phyloP scores from a whole-genome alignment of 2,888 invertebrate species.

The Chymomyza amoena region DNA sequence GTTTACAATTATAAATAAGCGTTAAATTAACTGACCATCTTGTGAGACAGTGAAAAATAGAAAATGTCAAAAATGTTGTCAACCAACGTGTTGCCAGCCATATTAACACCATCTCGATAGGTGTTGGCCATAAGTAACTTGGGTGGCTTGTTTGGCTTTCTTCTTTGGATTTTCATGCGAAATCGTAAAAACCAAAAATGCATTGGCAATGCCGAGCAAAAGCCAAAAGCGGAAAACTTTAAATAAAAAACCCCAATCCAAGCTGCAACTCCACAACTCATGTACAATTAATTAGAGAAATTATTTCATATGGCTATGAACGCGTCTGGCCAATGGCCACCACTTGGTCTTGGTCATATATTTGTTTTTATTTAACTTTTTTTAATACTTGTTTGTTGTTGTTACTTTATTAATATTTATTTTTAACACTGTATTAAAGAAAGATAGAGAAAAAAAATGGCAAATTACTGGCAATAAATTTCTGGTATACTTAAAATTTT shows the following conservation, averaged over 20 bases:
- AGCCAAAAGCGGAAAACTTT: constrained; percentile 52
- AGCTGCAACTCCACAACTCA: constrained; percentile 11
- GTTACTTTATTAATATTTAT: constrained; percentile 18
- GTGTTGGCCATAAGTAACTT: constrained; percentile 18
- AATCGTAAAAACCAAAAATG: constrained; percentile 15
- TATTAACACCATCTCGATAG: neutral
- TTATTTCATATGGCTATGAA: constrained; percentile 53
- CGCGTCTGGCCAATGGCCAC: neutral
- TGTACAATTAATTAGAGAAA: constrained; percentile 71
- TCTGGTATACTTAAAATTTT: constrained; percentile 68
- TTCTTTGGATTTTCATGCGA: constrained; percentile 28
- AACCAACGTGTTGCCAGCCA: constrained; percentile 26
- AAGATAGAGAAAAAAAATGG: constrained; percentile 33
- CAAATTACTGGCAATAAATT: constrained; percentile 45
- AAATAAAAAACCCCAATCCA: constrained; percentile 15
- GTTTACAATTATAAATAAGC: constrained; percentile 43
- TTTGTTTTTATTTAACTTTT: neutral
- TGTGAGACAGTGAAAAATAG: constrained; percentile 28
- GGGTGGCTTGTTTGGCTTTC: constrained; percentile 29
- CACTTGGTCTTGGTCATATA: constrained; percentile 9
- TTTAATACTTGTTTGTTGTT: constrained; percentile 23
- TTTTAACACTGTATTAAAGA: constrained; percentile 49
- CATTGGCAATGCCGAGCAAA: constrained; percentile 12
- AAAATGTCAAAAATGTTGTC: constrained; percentile 62
- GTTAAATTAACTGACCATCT: constrained; percentile 49